phyloP scores from a whole-genome alignment of 2,888 invertebrate species.

The Orchesella flavescens region DNA sequence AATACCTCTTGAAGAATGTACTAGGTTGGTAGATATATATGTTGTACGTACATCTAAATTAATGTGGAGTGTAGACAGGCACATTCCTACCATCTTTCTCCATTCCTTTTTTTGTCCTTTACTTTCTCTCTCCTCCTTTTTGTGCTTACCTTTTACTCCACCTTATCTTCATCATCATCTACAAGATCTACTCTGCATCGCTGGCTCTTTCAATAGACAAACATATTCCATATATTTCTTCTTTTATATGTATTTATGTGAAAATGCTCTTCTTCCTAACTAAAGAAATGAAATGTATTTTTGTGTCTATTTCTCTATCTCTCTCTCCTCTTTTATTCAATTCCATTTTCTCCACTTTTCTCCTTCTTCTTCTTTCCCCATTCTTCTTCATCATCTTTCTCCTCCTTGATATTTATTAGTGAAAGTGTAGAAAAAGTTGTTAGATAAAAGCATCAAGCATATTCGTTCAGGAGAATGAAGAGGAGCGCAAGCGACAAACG shows the following conservation, averaged over 20 bases:
- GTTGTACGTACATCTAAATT: conserved; percentile 27
- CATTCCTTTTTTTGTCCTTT: conserved; percentile 17
- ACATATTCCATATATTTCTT: not conserved
- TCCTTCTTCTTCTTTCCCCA: conserved; percentile 38
- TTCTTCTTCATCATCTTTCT: conserved; percentile 40
- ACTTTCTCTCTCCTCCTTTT: not conserved
- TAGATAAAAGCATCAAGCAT: conserved; percentile 59
- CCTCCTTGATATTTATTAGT: conserved; percentile 58
- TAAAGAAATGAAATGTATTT: conserved; percentile 21
- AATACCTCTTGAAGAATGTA: not conserved
- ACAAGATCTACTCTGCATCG: not conserved
- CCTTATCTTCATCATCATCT: conserved; percentile 39
- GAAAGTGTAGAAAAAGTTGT: conserved; percentile 54
- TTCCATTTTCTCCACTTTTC: conserved; percentile 55
- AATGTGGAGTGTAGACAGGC: conserved; percentile 7
- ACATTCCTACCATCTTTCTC: conserved; percentile 3
- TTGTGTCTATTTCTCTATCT: conserved; percentile 28
- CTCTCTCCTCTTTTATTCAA: conserved; percentile 49
- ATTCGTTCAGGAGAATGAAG: conserved; percentile 29
- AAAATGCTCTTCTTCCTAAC: not conserved
- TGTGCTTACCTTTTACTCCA: not conserved
- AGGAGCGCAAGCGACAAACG: conserved; percentile 40
- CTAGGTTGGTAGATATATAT: not conserved
- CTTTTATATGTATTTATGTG: not conserved
- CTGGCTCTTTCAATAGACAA: not conserved